Base-by-base conservation (phyloP, 2,888 invertebrate genomes). In the Caenorhabditis uteleia region DNA sequence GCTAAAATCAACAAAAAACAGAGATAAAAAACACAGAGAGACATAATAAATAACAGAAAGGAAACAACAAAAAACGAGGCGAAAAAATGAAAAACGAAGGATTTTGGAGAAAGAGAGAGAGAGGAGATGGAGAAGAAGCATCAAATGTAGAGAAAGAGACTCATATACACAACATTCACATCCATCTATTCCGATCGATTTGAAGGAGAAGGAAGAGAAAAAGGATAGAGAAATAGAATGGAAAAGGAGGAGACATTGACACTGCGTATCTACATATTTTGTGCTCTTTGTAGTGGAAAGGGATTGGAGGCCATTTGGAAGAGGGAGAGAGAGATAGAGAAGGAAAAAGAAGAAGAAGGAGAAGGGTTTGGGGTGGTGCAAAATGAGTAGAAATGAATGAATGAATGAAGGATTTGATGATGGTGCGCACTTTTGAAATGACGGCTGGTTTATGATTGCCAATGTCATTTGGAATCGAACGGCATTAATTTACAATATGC, bases 51-150 rank as follows among this genome's bases (percentile, higher is more conserved):
- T 7, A 25, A 1, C 40, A 21, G 29, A 34, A 47, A 21, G 36
- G 21, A 33, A 31, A 42, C 36, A 34, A 27, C 21, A 48, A 26
- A 56, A 42, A 46, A 51, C 34, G 45, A 36, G 44, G 20, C 23
- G 53, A 23, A 53, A 56, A 39, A 34, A 40, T n/a, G n/a, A n/a
- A n/a, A n/a, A n/a, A n/a, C n/a, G n/a, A n/a, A 40, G 33, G 26
- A 33, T 31, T 36, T 38, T 6, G n/a, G 25, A 39, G 40, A 31
- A 31, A 43, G 40, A 34, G 49, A 48, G 50, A 55, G 38, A 45
- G 33, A 20, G 42, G 49, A 51, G 53, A 51, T 46, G 40, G 47
- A 44, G 49, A 47, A 59, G 51, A 47, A 51, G 48, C 25, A 23
- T 33, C 33, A 18, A 47, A 25, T 36, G 40, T 20, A n/a, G 21